Base-by-base conservation (phyloP, 1,140 invertebrate species). In the Drosophila repleta region DNA sequence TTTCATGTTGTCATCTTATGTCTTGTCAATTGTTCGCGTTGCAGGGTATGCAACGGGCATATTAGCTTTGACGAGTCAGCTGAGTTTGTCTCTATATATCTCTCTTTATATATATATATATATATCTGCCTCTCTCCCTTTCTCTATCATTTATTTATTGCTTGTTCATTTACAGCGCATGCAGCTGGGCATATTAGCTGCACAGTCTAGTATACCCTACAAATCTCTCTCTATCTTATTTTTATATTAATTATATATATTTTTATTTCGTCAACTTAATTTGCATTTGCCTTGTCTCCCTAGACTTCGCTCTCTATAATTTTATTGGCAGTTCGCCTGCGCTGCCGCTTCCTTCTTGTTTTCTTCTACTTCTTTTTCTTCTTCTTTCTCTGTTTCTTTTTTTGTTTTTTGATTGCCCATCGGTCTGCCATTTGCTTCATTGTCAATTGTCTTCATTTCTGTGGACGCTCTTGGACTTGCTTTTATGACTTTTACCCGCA, bases 401-500 rank as follows among this genome's bases (percentile, higher is more conserved):
- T 58, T 8, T 55, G 52, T 10, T 29, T 52, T 53, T 41, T 21
- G 35, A 35, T 46, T 41, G 68, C 62, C 55, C 49, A 71, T 80
- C 64, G 78, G 77, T 49, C 69, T 78, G 82, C 78, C 66, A 85
- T 85, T 85, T 87, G 82, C 79, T 85, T 82, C 71, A 87, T 82
- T 88, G 82, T 73, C 82, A 88, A 87, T 88, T 87, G 82, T 87
- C 70, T 81, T 81, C 41, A 60, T 84, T 35, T 67, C 64, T 84
- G 76, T 69, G 57, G 32, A 35, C 29, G 17, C 35, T 49, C 46
- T 32, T 62, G 48, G 48, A 73, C 74, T 74, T 63, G 68, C 75
- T 79, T 85, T 87, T 87, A 85, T 85, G 82, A 85, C 83, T 82
- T 76, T 81, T 80, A 83, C 71, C 63, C 64, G 55, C 78, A 68